Evolutionary conservation across 2,113 vertebrate genomes (phyloP), one percentile per base, ranked within the genome.

Genomic region (Phycodurus eques): DNA sequence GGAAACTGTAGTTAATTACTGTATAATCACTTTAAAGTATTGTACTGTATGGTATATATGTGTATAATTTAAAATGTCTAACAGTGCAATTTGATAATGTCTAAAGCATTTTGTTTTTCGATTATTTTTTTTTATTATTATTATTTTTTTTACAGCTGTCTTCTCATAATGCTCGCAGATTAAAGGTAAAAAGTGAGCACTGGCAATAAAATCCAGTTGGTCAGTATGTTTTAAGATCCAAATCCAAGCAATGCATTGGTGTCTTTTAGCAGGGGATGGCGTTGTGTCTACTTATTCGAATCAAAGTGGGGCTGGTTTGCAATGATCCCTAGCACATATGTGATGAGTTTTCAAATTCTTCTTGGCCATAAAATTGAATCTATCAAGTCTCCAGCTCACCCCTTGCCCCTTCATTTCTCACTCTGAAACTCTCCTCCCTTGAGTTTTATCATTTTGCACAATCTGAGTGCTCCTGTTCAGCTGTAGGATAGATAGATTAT

Each of bases 321-420:
- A 43, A 20, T 83, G 82, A 90, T 90, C 83, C 82, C 75, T 78
- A 76, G 79, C 72, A 83, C 60, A 77, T 83, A 73, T 84, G 73
- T 85, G 85, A 90, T 90, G 85, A 79, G 90, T 91, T 90, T 87
- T 83, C 81, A 90, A 85, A 89, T 89, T 89, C 77, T 78, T 87
- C 84, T 90, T 88, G 75, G 86, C 84, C 85, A 87, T 88, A 92
- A 91, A 92, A 90, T 88, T 88, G 83, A 91, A 88, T 88, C 83
- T 83, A 84, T 89, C 83, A 83, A 79, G 76, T 79, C 75, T 81
- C 74, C 71, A 75, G 74, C 59, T 66, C 71, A 74, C 79, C 78
- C 68, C 54, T 67, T 87, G 84, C 76, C 87, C 68, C 78, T 79
- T 63, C 75, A 78, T 86, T 85, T 78, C 79, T 82, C 74, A 75